Conservation (phyloP, 2,113 vertebrate genomes). For the Oenanthe oenanthe region DNA sequence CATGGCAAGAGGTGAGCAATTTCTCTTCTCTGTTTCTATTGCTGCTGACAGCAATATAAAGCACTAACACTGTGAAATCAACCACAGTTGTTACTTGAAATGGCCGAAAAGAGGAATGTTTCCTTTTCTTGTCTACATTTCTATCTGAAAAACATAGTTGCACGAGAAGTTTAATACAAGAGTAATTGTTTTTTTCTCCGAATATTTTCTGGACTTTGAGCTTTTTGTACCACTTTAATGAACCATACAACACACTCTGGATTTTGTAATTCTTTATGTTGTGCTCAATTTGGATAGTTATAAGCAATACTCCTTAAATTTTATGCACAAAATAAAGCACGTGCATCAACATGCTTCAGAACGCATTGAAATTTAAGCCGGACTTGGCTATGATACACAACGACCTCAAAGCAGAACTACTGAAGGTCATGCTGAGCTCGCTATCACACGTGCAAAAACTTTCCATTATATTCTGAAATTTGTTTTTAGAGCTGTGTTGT, state of each 20-base stretch:
- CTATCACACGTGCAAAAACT: background rate
- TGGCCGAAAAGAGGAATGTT: background rate
- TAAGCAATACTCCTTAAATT: rapidly evolving
- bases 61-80: background rate
- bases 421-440: background rate
- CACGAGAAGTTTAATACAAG: background rate
- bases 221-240: background rate
- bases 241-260: background rate
- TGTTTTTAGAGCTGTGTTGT: background rate
- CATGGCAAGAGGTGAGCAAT: background rate
- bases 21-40: background rate
- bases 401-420: background rate
- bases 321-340: rapidly evolving
- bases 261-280: background rate
- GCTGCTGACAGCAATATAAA: background rate
- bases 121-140: background rate
- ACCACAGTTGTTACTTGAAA: background rate
- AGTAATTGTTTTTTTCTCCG: background rate
- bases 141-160: background rate
- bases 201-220: background rate
- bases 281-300: background rate
- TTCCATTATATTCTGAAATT: background rate
- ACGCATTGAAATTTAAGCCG: background rate
- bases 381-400: rapidly evolving
- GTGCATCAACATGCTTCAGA: background rate